Percentiles rank a stretch among this genome's conserved stretches.
Evolutionary conservation across 2,113 vertebrate genomes (phyloP).

Genomic region (Orientallactaga bullata): DNA sequence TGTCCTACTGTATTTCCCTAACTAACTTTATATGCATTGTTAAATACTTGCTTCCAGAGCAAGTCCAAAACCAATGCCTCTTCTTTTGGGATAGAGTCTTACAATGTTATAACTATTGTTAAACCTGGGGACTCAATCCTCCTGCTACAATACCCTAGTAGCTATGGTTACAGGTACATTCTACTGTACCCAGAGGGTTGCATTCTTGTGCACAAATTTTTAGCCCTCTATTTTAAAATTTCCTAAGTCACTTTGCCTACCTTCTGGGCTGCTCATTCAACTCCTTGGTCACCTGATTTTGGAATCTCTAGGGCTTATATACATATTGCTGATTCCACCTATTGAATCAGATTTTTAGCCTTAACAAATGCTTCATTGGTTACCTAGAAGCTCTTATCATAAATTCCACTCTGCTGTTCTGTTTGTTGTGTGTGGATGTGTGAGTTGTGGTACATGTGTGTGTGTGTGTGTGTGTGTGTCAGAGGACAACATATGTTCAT

Average conservation of each 20-base stretch:
- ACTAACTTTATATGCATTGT: not conserved
- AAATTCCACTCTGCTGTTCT: too few species aligned
- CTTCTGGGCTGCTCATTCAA: too few species aligned
- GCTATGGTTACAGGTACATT: too few species aligned
- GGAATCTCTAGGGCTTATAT: too few species aligned
- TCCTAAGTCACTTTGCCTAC: too few species aligned
- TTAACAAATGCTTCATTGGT: conserved; percentile 33
- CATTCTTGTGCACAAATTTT: not conserved
- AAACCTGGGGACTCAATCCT: not conserved
- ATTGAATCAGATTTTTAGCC: not conserved
- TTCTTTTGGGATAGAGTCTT: too few species aligned
- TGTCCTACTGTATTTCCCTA: not conserved
- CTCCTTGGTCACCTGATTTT: too few species aligned
- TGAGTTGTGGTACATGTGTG: not conserved
- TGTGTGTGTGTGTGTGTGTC: too few species aligned
- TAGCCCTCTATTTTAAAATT: not conserved
- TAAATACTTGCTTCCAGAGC: conserved; percentile 19
- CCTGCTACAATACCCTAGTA: not conserved
- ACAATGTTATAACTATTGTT: too few species aligned
- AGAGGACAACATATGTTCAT: too few species aligned
- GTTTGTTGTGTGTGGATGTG: too few species aligned
- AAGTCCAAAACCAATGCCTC: not conserved
- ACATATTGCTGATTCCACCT: not conserved
- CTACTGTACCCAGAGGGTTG: not conserved
- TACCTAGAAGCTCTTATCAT: not conserved